These are phyloP conservation scores for Coryphaenoides rupestris DNA, from an alignment of 2,113 vertebrate species.

Conservation along the genomic window DNA sequence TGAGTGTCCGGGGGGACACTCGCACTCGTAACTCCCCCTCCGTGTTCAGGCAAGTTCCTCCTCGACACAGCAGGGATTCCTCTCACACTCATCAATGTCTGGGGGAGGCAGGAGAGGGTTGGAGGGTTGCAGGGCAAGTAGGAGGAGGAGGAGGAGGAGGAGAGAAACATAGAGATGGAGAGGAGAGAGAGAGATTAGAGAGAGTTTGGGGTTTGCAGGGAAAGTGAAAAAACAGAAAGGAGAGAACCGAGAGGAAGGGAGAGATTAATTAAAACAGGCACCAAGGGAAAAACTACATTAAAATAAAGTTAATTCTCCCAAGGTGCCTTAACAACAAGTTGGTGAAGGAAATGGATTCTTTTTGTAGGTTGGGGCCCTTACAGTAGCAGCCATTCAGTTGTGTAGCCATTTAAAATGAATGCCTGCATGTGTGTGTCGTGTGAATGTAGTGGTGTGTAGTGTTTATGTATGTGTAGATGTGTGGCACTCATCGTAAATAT, in stretches of 20 bases:
- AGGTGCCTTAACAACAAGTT: neutral
- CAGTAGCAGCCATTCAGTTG: neutral
- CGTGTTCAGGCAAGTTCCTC: conserved; percentile 86
- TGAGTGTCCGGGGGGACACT: conserved; percentile 83
- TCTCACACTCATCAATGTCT: conserved; percentile 91
- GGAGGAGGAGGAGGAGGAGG: neutral
- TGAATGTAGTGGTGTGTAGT: neutral
- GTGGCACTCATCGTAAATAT: no score
- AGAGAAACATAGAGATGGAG: neutral
- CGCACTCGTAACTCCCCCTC: conserved; percentile 89
- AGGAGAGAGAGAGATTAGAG: neutral
- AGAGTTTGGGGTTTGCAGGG: neutral
- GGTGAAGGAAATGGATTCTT: no score
- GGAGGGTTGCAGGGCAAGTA: no score
- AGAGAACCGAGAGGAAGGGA: neutral
- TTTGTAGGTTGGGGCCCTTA: no score
- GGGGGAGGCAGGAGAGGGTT: neutral
- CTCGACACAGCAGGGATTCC: conserved; percentile 85
- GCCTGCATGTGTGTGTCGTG: no score
- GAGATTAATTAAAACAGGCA: neutral
- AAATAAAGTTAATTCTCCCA: no score
- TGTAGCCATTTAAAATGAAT: no score
- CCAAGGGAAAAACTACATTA: no score
- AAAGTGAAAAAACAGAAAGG: neutral
- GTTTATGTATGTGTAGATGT: no score